Evolutionary conservation across 2,797 vertebrate species (phyloP), one percentile per base, ranked within the genome.

Genomic region (Manis crassicaudata): DNA sequence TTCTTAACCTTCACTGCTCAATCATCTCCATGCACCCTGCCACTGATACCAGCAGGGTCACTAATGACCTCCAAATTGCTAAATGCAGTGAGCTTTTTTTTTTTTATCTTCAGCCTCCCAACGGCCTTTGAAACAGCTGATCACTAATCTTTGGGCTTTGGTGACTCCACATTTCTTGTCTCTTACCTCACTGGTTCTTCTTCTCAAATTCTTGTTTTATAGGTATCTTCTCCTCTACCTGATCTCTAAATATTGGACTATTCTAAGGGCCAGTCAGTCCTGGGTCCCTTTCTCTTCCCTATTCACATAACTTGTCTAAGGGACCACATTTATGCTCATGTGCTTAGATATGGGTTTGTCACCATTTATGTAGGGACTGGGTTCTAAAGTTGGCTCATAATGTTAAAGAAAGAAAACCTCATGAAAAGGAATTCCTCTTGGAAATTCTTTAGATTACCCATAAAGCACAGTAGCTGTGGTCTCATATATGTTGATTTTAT

Each of bases 301-400:
- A 32, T 54, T 35, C 54, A 73, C 21, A 32, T 21, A 60, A 21
- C 77, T 32, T 58, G n/a, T 82, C 17, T 68, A 68, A 93, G 67
- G 81, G n/a, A 62, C 35, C 29, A 43, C 75, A 40, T 92, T 67
- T 79, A 70, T 18, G 60, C 27, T 65, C 7, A 37, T 21, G 32
- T 32, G 72, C 93, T 85, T 87, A 72, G n/a, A 90, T 43, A 62
- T 7, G 60, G 76, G 72, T 67, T 80, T 86, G n/a, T 81, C n/a
- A 86, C 75, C 62, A 85, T 21, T 62, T 76, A 73, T 18, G 25
- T 5, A 86, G 40, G 40, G 43, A 75, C 2, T 68, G 18, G 67
- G 25, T 93, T 86, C 52, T 79, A 83, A 75, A 81, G 62, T 82
- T 60, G 75, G 35, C 1, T 96, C 67, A 90, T 81, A 25, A 11